These are phyloP conservation scores for Bergia sp. DNA, from an alignment of 92 coral and sea anemone species.

Conservation along the genomic window DNA sequence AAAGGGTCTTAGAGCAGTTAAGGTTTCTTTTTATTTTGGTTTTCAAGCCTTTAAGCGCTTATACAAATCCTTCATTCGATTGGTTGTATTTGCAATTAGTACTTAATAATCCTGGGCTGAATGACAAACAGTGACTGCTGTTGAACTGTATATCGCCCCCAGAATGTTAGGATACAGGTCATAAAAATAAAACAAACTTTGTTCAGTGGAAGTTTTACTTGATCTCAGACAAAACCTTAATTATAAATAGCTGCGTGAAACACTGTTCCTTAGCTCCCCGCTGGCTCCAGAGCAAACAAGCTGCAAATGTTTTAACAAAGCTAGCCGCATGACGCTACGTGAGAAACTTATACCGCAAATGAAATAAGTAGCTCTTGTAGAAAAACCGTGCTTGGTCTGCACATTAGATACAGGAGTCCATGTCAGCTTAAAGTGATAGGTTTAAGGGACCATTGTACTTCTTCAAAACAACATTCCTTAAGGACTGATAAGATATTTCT, in stretches of 20 bases:
- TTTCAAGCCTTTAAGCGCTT: background rate
- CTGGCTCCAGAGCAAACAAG: conserved; percentile 37
- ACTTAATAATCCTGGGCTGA: background rate
- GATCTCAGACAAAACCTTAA: background rate
- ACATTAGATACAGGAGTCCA: background rate
- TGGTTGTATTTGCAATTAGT: conserved; percentile 10
- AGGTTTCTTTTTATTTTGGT: background rate
- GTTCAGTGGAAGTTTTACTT: background rate
- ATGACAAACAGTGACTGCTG: conserved; percentile 1
- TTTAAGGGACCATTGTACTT: too few relatives aligned
- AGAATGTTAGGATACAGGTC: background rate
- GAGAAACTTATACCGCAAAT: background rate
- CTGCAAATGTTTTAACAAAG: background rate
- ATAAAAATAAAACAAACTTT: conserved; percentile 4
- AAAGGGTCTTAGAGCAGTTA: background rate
- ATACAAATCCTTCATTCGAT: background rate
- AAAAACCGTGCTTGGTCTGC: background rate
- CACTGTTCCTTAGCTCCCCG: conserved; percentile 22
- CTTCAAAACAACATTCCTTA: too few relatives aligned
- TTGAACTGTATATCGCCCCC: background rate
- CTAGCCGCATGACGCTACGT: background rate
- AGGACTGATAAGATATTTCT: too few relatives aligned
- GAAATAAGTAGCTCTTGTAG: background rate
- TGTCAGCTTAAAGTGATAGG: background rate
- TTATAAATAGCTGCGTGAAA: background rate